Conservation (phyloP, 2,888 invertebrate species). For the Eupithecia exiguata region DNA sequence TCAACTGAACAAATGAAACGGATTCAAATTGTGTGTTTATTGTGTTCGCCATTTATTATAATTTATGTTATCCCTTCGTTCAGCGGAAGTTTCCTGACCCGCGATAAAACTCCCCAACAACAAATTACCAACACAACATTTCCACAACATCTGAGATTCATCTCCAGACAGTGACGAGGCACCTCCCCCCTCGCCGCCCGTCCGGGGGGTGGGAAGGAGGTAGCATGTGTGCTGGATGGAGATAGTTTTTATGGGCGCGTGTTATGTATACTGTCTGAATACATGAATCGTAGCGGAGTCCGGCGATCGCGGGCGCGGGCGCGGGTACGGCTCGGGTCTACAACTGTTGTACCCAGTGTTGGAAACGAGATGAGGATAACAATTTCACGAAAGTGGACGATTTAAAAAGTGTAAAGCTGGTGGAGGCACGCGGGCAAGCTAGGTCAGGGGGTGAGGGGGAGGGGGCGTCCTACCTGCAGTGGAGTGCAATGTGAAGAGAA, state of each 20-base stretch:
- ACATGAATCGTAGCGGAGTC: slow-evolving; percentile 27
- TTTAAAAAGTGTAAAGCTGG: neutral
- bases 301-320: neutral
- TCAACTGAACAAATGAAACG: no score
- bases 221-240: slow-evolving; percentile 38
- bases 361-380: neutral
- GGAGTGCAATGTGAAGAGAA: neutral
- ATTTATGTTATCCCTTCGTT: neutral
- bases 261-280: slow-evolving; percentile 41
- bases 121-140: slow-evolving; percentile 31
- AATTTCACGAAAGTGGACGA: neutral
- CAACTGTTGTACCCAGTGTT: neutral
- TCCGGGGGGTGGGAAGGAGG: neutral
- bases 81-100: slow-evolving; percentile 14
- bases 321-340: neutral
- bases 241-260: slow-evolving; percentile 43
- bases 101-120: slow-evolving; percentile 23
- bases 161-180: slow-evolving; percentile 26
- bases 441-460: neutral
- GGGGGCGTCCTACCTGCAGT: neutral
- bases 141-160: slow-evolving; percentile 35
- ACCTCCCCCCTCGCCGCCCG: neutral
- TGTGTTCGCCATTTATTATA: neutral
- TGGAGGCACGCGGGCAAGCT: neutral
- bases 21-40: neutral